phyloP scores from a whole-genome alignment of 2,113 vertebrate species.

The Prionailurus viverrinus region DNA sequence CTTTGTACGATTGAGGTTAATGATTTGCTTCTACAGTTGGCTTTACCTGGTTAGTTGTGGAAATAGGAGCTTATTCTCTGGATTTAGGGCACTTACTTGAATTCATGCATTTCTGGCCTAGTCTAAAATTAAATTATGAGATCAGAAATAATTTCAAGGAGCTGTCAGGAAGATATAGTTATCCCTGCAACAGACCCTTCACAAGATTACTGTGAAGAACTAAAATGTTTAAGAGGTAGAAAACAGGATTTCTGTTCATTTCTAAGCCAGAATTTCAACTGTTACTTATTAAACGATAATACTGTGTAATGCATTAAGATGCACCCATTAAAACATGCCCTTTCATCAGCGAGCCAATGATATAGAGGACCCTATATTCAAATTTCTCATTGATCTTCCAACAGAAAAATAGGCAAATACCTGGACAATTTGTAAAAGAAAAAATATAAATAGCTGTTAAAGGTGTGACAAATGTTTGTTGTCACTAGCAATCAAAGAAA shows the following conservation, averaged over 20 bases:
- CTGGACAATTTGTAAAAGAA: background rate
- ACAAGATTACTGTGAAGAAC: conserved; percentile 57
- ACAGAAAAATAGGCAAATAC: conserved; percentile 52
- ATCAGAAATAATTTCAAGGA: conserved; percentile 69
- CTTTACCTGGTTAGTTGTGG: conserved; percentile 41
- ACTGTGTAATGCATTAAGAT: background rate
- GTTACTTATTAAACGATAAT: conserved; percentile 60
- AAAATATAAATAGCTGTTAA: background rate
- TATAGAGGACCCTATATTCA: conserved; percentile 20
- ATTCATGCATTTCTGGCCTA: conserved; percentile 47
- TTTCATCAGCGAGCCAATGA: conserved; percentile 58
- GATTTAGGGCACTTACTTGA: conserved; percentile 60
- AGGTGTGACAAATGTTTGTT: conserved; percentile 37
- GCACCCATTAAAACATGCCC: conserved; percentile 14
- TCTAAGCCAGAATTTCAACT: conserved; percentile 62
- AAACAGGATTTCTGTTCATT: conserved; percentile 55
- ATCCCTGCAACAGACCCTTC: conserved; percentile 54
- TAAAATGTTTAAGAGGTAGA: conserved; percentile 54
- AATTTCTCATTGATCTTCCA: conserved; percentile 41
- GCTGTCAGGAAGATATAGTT: conserved; percentile 35
- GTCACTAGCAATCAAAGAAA: conserved; percentile 54
- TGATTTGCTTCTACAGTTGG: conserved; percentile 49
- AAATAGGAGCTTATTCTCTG: conserved; percentile 29
- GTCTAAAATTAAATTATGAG: conserved; percentile 67
- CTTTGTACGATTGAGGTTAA: conserved; percentile 1